Evolutionary conservation across 64 coral and sea anemone genomes (phyloP).

Genomic region (Stylophora pistillata): DNA sequence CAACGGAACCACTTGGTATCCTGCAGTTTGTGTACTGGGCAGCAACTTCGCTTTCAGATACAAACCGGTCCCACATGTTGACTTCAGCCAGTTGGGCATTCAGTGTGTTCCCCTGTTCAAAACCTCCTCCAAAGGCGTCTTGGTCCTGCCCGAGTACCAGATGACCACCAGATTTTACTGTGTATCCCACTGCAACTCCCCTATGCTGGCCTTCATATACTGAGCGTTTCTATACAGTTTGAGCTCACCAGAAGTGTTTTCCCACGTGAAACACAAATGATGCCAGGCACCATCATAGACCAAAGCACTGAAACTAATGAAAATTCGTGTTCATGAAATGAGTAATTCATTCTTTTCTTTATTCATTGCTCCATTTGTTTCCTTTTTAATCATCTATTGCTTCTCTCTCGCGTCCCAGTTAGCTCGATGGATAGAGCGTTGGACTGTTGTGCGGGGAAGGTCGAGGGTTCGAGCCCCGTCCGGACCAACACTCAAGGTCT

Average conservation of each 20-base stretch:
- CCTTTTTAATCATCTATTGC: too few species aligned
- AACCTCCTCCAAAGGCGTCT: slow-evolving; percentile 73
- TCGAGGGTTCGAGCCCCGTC: too few species aligned
- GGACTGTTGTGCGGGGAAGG: too few species aligned
- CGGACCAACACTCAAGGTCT: too few species aligned
- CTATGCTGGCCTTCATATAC: background rate
- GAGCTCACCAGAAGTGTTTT: background rate
- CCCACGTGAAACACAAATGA: slow-evolving; percentile 13
- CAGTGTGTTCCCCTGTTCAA: slow-evolving; percentile 68
- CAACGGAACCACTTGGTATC: background rate
- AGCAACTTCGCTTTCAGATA: slow-evolving; percentile 43
- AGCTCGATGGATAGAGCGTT: too few species aligned
- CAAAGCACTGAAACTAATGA: background rate
- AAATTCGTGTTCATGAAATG: too few species aligned
- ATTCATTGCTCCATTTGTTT: too few species aligned
- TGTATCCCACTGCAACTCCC: background rate
- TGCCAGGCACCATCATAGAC: background rate
- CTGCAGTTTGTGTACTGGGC: background rate
- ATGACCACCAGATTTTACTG: slow-evolving; percentile 44
- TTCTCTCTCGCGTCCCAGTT: too few species aligned
- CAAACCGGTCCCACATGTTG: slow-evolving; percentile 77
- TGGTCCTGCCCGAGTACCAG: slow-evolving; percentile 85
- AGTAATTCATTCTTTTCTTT: too few species aligned
- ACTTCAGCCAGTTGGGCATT: slow-evolving; percentile 71
- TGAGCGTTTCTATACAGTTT: background rate